Evolutionary conservation across 2,797 vertebrate genomes (phyloP).

Genomic region (Cephalopachus bancanus): DNA sequence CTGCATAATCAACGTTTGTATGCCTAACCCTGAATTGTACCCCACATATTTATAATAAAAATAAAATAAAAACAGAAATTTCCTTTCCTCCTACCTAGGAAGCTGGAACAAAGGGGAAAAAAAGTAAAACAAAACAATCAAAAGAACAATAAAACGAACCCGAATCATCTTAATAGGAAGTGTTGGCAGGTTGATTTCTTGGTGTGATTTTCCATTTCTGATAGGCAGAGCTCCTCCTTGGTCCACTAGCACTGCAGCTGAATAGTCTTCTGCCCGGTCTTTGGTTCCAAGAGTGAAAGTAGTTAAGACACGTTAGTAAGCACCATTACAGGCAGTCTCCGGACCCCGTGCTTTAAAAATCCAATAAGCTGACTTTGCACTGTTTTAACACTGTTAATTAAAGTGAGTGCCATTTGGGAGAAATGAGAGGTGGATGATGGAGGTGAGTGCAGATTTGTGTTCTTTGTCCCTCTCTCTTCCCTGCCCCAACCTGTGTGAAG

Average conservation of each 20-base stretch:
- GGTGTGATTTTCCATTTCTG: neutral
- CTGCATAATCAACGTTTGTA: no score
- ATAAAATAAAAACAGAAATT: neutral
- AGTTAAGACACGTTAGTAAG: constrained; percentile 71
- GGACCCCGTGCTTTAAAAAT: constrained; percentile 64
- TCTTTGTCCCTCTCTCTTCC: neutral
- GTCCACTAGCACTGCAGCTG: neutral
- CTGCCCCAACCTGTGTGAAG: neutral
- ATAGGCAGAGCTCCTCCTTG: neutral
- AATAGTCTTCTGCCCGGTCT: constrained; percentile 21
- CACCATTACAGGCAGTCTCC: constrained; percentile 29
- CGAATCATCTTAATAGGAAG: neutral
- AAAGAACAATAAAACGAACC: no score
- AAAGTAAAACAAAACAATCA: no score
- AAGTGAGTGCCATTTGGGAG: constrained; percentile 23
- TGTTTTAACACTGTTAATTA: constrained; percentile 73
- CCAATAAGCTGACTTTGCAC: constrained; percentile 73
- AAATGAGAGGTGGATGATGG: neutral
- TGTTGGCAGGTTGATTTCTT: neutral
- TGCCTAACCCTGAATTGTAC: no score
- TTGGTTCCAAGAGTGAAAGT: constrained; percentile 65
- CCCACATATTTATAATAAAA: no score
- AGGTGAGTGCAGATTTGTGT: neutral
- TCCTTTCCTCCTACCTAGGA: no score
- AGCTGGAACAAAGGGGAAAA: no score